Percentiles rank a stretch among this genome's conserved stretches.
Conservation (phyloP, 2,888 invertebrate species). For the Caenorhabditis japonica region DNA sequence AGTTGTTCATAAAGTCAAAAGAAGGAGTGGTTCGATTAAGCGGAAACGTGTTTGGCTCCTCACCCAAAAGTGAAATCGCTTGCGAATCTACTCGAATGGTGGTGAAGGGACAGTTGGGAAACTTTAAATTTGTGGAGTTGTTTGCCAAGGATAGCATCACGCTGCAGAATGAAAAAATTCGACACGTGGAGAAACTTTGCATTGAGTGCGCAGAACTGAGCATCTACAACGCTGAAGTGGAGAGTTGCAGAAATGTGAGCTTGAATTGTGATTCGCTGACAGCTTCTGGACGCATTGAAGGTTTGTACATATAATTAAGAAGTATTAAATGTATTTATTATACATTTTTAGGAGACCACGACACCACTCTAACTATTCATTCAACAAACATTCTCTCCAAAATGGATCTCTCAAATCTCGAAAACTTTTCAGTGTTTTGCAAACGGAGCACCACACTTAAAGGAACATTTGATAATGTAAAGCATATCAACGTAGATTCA, state of each 20-base stretch:
- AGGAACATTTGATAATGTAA: slow-evolving; percentile 28
- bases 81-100: slow-evolving; percentile 52
- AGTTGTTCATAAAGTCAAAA: slow-evolving; percentile 53
- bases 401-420: slow-evolving; percentile 32
- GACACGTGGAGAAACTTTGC: slow-evolving; percentile 51
- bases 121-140: slow-evolving; percentile 61
- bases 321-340: neutral
- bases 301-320: neutral
- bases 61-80: slow-evolving; percentile 52
- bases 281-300: slow-evolving; percentile 37
- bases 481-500: slow-evolving; percentile 44
- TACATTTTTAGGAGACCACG: slow-evolving; percentile 14
- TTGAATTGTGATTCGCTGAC: slow-evolving; percentile 52
- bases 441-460: slow-evolving; percentile 41
- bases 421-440: slow-evolving; percentile 35
- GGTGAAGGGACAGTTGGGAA: slow-evolving; percentile 56
- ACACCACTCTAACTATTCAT: slow-evolving; percentile 25
- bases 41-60: slow-evolving; percentile 58
- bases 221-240: slow-evolving; percentile 47
- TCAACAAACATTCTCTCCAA: slow-evolving; percentile 47
- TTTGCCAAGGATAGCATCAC: slow-evolving; percentile 56
- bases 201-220: slow-evolving; percentile 55
- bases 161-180: slow-evolving; percentile 45
- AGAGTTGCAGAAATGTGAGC: slow-evolving; percentile 47
- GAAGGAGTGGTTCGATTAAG: slow-evolving; percentile 41